Evolutionary conservation across 2,888 invertebrate genomes (phyloP).

Genomic region (Nudaria mundana): DNA sequence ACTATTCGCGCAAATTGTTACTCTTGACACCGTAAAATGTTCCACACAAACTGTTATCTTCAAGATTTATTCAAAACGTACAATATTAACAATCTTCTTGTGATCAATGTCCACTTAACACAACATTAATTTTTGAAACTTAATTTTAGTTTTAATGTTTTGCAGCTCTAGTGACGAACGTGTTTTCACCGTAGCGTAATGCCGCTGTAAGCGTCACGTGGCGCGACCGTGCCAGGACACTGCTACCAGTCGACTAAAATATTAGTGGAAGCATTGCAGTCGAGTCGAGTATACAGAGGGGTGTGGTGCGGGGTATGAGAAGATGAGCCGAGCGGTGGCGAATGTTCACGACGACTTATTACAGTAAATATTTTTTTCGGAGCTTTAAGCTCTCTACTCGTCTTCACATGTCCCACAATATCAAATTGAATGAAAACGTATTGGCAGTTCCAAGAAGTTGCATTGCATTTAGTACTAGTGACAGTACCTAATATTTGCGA

Average conservation of each 20-base stretch:
- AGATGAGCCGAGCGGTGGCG: constrained; percentile 76
- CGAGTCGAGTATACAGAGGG: constrained; percentile 65
- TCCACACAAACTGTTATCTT: constrained; percentile 58
- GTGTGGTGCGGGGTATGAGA: constrained; percentile 61
- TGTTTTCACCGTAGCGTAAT: constrained; percentile 69
- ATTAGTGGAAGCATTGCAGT: constrained; percentile 68
- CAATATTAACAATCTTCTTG: constrained; percentile 18
- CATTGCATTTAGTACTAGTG: constrained; percentile 14
- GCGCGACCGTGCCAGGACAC: constrained; percentile 75
- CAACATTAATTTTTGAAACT: constrained; percentile 18
- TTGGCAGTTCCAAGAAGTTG: constrained; percentile 45
- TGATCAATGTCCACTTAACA: constrained; percentile 16
- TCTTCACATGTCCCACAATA: constrained; percentile 50
- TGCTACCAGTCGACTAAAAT: constrained; percentile 74
- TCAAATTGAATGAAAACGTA: constrained; percentile 60
- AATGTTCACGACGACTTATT: constrained; percentile 78
- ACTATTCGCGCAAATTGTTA: constrained; percentile 42
- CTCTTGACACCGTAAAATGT: constrained; percentile 39
- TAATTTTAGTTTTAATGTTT: constrained; percentile 44
- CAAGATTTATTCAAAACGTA: constrained; percentile 20
- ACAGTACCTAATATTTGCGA: constrained; percentile 11
- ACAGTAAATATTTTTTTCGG: constrained; percentile 77
- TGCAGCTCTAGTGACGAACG: constrained; percentile 66
- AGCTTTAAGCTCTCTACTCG: constrained; percentile 65
- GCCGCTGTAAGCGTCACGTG: constrained; percentile 65